These are phyloP conservation scores for Rattus rattus DNA, from an alignment of 2,113 vertebrate genomes.

Conservation along the genomic window DNA sequence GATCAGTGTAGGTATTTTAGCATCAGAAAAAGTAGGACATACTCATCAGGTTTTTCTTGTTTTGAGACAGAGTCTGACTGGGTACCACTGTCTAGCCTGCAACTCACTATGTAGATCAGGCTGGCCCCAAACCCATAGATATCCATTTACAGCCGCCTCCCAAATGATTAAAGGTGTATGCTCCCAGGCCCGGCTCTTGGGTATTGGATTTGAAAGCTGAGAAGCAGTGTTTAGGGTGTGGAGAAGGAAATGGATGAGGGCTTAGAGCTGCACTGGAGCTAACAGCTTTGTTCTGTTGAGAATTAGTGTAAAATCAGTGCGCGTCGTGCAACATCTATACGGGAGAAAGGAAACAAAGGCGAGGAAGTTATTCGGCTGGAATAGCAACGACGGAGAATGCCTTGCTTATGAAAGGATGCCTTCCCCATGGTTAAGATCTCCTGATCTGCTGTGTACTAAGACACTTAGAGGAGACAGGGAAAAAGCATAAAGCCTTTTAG, in stretches of 20 bases:
- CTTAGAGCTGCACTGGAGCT: not conserved
- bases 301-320: not conserved
- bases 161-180: not conserved
- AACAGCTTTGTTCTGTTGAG: not conserved
- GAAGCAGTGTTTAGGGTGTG: not conserved
- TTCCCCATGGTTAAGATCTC: not conserved
- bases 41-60: not conserved
- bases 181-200: not conserved
- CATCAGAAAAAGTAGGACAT: not conserved
- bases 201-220: not conserved
- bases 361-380: not conserved
- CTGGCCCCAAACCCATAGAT: not conserved
- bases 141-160: not conserved
- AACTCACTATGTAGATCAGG: not conserved
- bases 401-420: not conserved
- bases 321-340: not conserved
- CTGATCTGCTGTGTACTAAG: not conserved
- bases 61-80: not conserved
- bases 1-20: not conserved
- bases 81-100: not conserved
- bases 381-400: not conserved
- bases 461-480: not conserved
- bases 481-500: not conserved
- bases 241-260: not conserved
- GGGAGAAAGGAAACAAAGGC: not conserved